phyloP scores from a whole-genome alignment of 2,888 invertebrate genomes.

The Lochmaea capreae region DNA sequence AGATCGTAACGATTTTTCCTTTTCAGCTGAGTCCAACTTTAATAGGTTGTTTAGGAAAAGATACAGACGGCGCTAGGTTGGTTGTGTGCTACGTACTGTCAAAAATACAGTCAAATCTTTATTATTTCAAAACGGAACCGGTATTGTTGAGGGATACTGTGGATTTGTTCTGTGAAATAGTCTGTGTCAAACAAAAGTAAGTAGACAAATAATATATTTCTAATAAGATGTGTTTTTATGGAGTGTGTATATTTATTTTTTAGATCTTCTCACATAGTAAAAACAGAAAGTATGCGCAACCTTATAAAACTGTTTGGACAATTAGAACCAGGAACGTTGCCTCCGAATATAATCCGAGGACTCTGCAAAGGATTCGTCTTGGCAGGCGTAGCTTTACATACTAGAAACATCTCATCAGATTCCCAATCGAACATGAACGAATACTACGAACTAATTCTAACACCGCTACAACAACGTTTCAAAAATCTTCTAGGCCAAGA shows the following conservation, averaged over 20 bases:
- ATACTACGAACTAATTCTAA: conserved; percentile 65
- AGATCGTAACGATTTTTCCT: conserved; percentile 19
- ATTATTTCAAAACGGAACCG: conserved; percentile 73
- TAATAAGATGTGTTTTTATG: background rate
- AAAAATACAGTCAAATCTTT: conserved; percentile 74
- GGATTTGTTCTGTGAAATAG: conserved; percentile 68
- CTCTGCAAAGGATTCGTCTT: conserved; percentile 80
- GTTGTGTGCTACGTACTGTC: conserved; percentile 73
- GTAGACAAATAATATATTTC: conserved; percentile 42
- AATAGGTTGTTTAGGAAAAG: conserved; percentile 73
- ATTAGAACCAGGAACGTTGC: conserved; percentile 68
- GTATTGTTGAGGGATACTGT: conserved; percentile 73
- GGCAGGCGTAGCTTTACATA: conserved; percentile 69
- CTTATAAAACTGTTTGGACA: conserved; percentile 68
- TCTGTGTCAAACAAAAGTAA: conserved; percentile 62
- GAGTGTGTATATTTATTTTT: background rate
- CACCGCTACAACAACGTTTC: conserved; percentile 68
- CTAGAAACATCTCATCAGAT: conserved; percentile 11
- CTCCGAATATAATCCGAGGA: conserved; percentile 72
- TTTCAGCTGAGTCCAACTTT: conserved; percentile 72
- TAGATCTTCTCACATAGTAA: conserved; percentile 64
- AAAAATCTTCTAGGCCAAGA: conserved; percentile 68
- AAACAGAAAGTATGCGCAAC: conserved; percentile 70
- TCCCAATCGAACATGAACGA: conserved; percentile 45
- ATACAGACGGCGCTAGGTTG: conserved; percentile 75